These are phyloP conservation scores for Dromaius novaehollandiae DNA, from an alignment of 2,113 vertebrate genomes.

Conservation along the genomic window DNA sequence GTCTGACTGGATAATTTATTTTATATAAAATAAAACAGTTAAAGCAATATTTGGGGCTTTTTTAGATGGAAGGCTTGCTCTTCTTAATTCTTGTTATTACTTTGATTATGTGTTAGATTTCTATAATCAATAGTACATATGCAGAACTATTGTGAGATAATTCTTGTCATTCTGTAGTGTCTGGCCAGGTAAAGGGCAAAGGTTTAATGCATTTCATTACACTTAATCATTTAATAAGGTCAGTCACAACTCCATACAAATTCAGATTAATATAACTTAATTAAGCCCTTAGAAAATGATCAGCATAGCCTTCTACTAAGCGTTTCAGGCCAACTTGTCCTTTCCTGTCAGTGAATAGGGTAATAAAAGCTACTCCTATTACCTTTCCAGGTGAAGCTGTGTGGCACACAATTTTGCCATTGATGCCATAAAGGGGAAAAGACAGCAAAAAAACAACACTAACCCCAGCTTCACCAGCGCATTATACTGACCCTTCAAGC, in stretches of 20 bases:
- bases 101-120: background rate
- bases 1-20: background rate
- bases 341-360: background rate
- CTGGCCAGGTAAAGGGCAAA: background rate
- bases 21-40: background rate
- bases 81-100: background rate
- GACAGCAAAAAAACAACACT: background rate
- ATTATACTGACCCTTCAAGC: background rate
- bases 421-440: background rate
- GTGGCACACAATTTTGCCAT: background rate
- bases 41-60: background rate
- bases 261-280: slow-evolving; percentile 16
- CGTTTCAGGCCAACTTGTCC: background rate
- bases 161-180: background rate
- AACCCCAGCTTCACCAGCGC: rapidly evolving
- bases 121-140: background rate
- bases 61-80: background rate
- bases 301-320: background rate
- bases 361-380: background rate
- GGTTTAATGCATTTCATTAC: slow-evolving; percentile 9
- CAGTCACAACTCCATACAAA: background rate
- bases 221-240: slow-evolving; percentile 28
- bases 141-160: background rate
- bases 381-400: background rate
- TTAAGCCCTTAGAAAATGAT: slow-evolving; percentile 7